These are phyloP conservation scores for Hydrolagus affinis DNA, from an alignment of 2,113 vertebrate species.

Conservation along the genomic window DNA sequence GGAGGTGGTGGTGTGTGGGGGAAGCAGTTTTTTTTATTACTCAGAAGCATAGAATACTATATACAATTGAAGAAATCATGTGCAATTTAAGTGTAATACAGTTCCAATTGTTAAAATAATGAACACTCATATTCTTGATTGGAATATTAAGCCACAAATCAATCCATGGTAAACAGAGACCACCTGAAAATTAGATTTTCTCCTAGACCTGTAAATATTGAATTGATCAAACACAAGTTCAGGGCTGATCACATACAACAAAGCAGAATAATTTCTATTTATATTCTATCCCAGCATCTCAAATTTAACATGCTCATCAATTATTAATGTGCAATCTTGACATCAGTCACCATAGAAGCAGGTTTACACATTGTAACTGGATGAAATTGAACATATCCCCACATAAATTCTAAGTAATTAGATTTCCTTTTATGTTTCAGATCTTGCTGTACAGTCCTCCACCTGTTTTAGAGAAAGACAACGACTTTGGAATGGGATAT, in stretches of 20 bases:
- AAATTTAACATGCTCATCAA: neutral
- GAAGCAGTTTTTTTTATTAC: neutral
- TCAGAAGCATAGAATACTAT: neutral
- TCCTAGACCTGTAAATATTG: neutral
- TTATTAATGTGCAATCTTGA: neutral
- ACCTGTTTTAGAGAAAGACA: neutral
- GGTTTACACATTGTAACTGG: neutral
- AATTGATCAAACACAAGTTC: neutral
- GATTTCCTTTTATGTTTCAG: neutral
- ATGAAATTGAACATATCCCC: neutral
- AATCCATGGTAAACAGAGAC: neutral
- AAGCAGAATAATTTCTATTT: neutral
- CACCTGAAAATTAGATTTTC: no score
- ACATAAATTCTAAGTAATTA: neutral
- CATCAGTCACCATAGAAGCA: neutral
- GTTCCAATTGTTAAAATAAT: neutral
- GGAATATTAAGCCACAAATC: neutral
- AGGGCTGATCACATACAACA: neutral
- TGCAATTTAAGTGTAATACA: neutral
- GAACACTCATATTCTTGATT: neutral
- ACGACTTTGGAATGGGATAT: neutral
- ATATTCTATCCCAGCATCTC: no score
- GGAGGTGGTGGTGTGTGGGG: no score
- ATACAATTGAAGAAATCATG: neutral
- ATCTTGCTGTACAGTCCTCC: neutral